Conservation (phyloP, 2,113 vertebrate genomes). For the Thymallus thymallus region DNA sequence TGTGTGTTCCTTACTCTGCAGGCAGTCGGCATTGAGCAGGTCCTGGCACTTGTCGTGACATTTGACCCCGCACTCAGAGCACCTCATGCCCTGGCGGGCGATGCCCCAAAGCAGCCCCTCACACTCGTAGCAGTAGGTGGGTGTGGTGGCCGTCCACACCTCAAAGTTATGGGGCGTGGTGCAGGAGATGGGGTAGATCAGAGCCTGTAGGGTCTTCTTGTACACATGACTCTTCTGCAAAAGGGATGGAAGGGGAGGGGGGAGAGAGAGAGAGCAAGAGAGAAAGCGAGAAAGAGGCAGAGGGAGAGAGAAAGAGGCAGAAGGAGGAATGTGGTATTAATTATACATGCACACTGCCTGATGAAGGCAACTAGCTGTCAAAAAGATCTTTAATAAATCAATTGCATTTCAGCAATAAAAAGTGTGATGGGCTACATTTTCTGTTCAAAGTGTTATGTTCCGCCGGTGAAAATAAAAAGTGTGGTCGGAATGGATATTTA, state of each 20-base stretch:
- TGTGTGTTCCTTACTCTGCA: constrained; percentile 83
- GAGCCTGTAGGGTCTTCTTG: constrained; percentile 98
- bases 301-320: too few species aligned
- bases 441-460: too few species aligned
- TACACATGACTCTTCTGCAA: constrained; percentile 97
- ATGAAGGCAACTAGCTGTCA: too few species aligned
- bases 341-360: too few species aligned
- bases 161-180: constrained; percentile 98
- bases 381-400: too few species aligned
- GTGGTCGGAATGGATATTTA: too few species aligned
- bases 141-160: constrained; percentile 98
- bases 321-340: too few species aligned
- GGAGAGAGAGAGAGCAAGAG: too few species aligned
- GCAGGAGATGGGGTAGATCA: constrained; percentile 98
- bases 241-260: not conserved
- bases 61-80: constrained; percentile 94
- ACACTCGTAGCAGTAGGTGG: constrained; percentile 98
- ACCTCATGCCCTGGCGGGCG: constrained; percentile 97
- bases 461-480: too few species aligned
- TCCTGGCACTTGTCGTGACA: constrained; percentile 99
- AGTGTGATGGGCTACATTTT: too few species aligned
- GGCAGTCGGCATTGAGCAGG: constrained; percentile 94
- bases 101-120: constrained; percentile 99
- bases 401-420: too few species aligned
- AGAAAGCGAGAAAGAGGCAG: too few species aligned